Conservation (phyloP, 2,888 invertebrate species). For the Diarsia rubi region DNA sequence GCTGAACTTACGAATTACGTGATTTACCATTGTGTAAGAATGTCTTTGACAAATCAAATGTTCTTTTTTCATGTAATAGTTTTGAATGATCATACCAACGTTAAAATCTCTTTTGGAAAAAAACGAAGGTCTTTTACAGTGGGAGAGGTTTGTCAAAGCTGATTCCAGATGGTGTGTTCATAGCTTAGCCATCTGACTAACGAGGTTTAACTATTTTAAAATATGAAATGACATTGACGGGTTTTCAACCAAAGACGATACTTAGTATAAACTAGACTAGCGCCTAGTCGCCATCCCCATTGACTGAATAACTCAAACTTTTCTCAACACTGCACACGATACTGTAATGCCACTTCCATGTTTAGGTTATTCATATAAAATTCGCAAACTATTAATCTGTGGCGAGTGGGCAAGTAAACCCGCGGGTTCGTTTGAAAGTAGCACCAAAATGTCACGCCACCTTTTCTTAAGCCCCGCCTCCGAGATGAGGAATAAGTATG, state of each 20-base stretch:
- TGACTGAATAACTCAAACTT: background rate
- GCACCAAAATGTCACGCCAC: too few species aligned
- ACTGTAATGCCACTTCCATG: background rate
- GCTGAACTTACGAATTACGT: conserved; percentile 14
- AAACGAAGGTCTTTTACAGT: background rate
- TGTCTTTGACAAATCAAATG: background rate
- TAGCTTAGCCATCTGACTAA: background rate
- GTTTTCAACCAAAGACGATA: background rate
- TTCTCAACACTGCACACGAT: background rate
- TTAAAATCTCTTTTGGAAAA: background rate
- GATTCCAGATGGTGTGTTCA: background rate
- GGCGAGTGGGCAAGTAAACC: too few species aligned
- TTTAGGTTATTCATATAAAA: background rate
- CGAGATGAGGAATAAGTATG: too few species aligned
- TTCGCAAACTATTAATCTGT: too few species aligned
- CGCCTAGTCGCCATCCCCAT: background rate
- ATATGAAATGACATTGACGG: background rate
- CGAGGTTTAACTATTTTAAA: background rate
- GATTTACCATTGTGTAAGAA: background rate
- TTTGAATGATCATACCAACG: background rate
- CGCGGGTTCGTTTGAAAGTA: too few species aligned
- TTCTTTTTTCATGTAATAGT: background rate
- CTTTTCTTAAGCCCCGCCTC: too few species aligned
- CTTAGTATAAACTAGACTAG: background rate
- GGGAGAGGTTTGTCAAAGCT: background rate